Base-by-base conservation (phyloP, 2,888 invertebrate species). In the Torymus aiolomorphi region DNA sequence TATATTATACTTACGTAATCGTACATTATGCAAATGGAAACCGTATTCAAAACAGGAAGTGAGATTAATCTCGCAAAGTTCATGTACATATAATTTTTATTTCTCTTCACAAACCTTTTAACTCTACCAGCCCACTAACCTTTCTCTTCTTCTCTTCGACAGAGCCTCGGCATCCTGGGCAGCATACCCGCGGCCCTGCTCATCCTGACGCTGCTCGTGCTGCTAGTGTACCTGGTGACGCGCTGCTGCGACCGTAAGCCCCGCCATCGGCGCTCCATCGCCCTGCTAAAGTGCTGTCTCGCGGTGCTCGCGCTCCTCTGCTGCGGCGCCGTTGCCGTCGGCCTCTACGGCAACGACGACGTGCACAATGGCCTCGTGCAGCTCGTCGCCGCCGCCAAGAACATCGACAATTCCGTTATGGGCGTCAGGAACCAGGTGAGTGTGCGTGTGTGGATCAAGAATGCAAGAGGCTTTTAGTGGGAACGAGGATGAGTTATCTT, bases 231-330 rank as follows among this genome's bases (percentile, higher is more conserved):
- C 92, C 94, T 98, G 90, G 94, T 98, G 91, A 97, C 97, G 87
- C 94, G 98, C 92, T 98, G 98, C 92, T 98, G 98, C 93, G 97
- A 97, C 92, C 94, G 97, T 87, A 97, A 97, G 91, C 96, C 97
- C 84, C 94, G 97, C 76, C 96, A 97, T 81, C 95, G 96, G 80
- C 95, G 95, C 89, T 96, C 96, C 86, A 96, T 97, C 90, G 95
- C 96, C 71, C 96, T 97, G 86, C 92, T 97, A 84, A 96, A 96
- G 92, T 95, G 89, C 94, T 89, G 95, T 20, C 92, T 96, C 76
- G 95, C 96, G 88, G 94, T 96, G 82, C 94, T 95, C 16, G 95
- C 97, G 72, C 94, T 98, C 81, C 92, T 97, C 83, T 97, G 97
- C 89, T 97, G 97, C 91, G 97, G 96, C 81, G 96, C 97, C 10